These are phyloP conservation scores for Drosophila bunnanda DNA, from an alignment of 2,888 invertebrate species.

Conservation along the genomic window DNA sequence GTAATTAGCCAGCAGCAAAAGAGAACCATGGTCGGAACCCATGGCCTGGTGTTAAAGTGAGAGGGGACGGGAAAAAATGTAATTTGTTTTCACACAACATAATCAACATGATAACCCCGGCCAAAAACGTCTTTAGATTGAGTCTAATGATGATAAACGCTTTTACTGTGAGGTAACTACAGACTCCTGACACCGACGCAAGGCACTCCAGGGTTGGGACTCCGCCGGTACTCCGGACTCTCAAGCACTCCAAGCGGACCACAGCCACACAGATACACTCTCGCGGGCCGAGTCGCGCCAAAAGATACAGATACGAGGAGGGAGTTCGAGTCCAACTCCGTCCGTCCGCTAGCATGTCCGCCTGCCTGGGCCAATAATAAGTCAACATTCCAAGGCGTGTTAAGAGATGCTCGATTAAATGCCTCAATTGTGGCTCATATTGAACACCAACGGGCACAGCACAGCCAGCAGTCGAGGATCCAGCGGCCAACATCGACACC, in stretches of 20 bases:
- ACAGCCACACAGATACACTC: not conserved
- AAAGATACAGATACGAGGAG: constrained; percentile 38
- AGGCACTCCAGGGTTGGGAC: constrained; percentile 24
- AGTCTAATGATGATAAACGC: constrained; percentile 85
- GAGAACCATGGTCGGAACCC: constrained; percentile 13
- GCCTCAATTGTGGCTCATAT: constrained; percentile 83
- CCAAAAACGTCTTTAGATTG: constrained; percentile 84
- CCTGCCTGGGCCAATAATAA: constrained; percentile 78
- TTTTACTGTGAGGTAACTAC: constrained; percentile 81
- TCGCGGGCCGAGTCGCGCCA: constrained; percentile 15
- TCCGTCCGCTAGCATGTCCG: constrained; percentile 32
- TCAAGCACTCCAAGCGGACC: not conserved
- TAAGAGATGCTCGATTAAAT: constrained; percentile 85
- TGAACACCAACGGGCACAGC: constrained; percentile 68
- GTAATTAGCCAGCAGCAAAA: constrained; percentile 64
- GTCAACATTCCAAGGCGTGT: constrained; percentile 85
- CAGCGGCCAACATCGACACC: constrained; percentile 70
- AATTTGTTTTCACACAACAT: constrained; percentile 85
- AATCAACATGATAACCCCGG: constrained; percentile 85
- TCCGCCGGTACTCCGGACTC: constrained; percentile 44
- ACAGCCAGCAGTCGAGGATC: constrained; percentile 57
- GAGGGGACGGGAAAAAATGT: constrained; percentile 78
- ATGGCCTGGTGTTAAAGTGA: constrained; percentile 64
- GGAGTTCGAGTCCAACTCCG: constrained; percentile 25
- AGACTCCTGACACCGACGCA: constrained; percentile 79